Conservation (phyloP, 2,797 vertebrate genomes). For the Eospalax fontanierii region DNA sequence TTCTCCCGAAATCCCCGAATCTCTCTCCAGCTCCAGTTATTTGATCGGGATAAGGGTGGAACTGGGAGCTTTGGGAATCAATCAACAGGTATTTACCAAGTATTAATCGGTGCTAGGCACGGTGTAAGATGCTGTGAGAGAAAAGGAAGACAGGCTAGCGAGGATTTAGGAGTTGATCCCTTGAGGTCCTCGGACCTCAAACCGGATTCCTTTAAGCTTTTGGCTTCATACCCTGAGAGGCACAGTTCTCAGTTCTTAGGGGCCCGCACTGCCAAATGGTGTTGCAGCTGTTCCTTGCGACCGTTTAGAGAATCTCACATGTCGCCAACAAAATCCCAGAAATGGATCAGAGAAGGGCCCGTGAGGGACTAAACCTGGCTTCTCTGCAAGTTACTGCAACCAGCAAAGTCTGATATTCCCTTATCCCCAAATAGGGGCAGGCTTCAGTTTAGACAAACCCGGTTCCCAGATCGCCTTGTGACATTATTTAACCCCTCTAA, state of each 20-base stretch:
- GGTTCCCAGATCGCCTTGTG: constrained; percentile 32
- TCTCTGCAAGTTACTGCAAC: not conserved
- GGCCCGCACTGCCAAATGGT: not conserved
- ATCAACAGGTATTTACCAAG: constrained; percentile 83
- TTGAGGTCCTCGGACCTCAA: not conserved
- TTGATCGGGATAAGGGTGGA: not conserved
- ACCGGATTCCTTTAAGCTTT: not conserved
- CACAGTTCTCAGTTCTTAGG: constrained; percentile 5
- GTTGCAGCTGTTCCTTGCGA: constrained; percentile 51
- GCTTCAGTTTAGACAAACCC: constrained; percentile 17
- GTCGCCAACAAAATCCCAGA: constrained; percentile 2
- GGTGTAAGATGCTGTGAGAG: not conserved
- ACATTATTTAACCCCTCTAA: constrained; percentile 64
- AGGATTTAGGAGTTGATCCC: not conserved
- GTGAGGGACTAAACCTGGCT: not conserved
- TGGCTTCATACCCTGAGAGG: not conserved
- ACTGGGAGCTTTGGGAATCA: constrained; percentile 5
- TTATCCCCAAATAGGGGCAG: not conserved
- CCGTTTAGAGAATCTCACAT: not conserved
- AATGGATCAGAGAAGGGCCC: not conserved
- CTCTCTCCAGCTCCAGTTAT: not conserved
- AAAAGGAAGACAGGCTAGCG: not conserved
- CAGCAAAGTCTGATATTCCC: not conserved
- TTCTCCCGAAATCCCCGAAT: constrained; percentile 22
- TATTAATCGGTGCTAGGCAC: not conserved